Percentiles rank a stretch among this genome's conserved stretches.
Conservation (phyloP, 2,797 vertebrate species). For the Helarctos malayanus region DNA sequence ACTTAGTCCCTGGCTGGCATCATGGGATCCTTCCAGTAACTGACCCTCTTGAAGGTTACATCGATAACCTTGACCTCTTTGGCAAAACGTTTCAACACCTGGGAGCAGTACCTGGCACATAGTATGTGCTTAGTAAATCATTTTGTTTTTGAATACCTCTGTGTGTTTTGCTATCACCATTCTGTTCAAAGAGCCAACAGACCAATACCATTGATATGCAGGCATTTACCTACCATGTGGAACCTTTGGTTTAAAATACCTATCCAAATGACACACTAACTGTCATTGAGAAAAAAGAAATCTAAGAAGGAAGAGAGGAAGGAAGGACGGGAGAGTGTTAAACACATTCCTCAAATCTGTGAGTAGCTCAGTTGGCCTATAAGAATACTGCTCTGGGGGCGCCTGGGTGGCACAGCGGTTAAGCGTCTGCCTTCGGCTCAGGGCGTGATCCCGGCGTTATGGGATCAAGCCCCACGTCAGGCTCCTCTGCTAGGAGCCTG, state of each 20-base stretch:
- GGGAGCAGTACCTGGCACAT: neutral
- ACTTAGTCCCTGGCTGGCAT: neutral
- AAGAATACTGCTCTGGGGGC: neutral
- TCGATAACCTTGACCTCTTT: neutral
- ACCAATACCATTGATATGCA: neutral
- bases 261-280: neutral
- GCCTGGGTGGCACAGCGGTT: too few species aligned
- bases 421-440: too few species aligned
- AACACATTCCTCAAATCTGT: neutral
- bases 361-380: neutral
- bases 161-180: neutral
- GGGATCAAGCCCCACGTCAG: too few species aligned
- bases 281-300: neutral
- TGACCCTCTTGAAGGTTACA: neutral
- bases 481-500: too few species aligned
- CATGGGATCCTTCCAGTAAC: neutral
- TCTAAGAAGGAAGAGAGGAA: neutral
- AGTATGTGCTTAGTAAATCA: neutral
- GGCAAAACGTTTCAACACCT: neutral
- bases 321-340: neutral
- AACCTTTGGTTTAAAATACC: conserved; percentile 20
- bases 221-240: neutral
- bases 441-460: too few species aligned
- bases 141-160: neutral
- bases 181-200: neutral